Base-by-base conservation (phyloP, 2,113 vertebrate genomes). In the Laticauda colubrina region DNA sequence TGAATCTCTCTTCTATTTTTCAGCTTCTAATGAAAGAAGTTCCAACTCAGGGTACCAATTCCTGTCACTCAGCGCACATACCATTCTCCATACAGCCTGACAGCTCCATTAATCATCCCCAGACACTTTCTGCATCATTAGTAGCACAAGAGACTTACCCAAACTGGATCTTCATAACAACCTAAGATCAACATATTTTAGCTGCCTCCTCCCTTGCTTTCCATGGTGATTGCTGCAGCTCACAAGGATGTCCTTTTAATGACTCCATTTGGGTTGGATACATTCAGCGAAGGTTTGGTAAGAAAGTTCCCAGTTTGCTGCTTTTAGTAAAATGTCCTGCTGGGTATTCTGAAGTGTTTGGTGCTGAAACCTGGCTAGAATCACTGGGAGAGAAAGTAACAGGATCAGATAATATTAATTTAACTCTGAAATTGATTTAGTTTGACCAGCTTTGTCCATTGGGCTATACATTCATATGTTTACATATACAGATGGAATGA, bases 81-180 rank as follows among this genome's bases (percentile, higher is more conserved):
- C 88, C 45, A 21, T 93, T 64, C 55, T 61, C 92, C 23, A 26
- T 53, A 61, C 21, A 24, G 18, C 81, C 88, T 93, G 92, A 93
- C 92, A 87, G 92, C 81, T 61, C 45, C 88, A 93, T 93, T 93
- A 90, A 90, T 93, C 92, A 93, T 90, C 85, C 29, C 14, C 29
- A 61, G 92, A 90, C 51, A 48, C 54, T 53, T 89, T 93, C 75
- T 87, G 88, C 88, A 90, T 93, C 88, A 90, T 90, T 90, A 93
- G 56, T 9, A 45, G 43, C 39, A 53, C 7, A 26, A 93, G 21
- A 61, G 48, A 56, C n/a, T 89, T 57, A 24, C 26, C 26, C 69
- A 86, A 85, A 21, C 51, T 26, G 75, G 43, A 45, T 93, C 55
- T 39, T 86, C 23, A 57, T 86, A 34, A 54, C 7, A 34, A 48